Percentiles rank a stretch among this genome's conserved stretches.
phyloP scores from a whole-genome alignment of 2,888 invertebrate species.

The Heliconius cydno region DNA sequence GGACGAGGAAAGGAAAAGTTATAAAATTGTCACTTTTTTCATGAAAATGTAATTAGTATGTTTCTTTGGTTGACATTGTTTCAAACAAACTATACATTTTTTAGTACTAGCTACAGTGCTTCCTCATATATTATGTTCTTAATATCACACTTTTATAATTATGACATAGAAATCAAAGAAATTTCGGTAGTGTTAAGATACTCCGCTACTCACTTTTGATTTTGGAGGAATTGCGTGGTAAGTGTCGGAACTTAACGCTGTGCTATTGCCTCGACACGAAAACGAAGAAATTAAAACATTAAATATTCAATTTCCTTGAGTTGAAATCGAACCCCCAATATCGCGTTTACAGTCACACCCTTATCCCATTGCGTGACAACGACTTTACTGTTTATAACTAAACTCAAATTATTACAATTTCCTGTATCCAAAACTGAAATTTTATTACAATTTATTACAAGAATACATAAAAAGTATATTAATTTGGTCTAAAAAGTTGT shows the following conservation, averaged over 20 bases:
- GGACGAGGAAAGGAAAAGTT: not conserved
- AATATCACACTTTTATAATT: too few relatives aligned
- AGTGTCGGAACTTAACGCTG: too few relatives aligned
- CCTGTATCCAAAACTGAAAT: not conserved
- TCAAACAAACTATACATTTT: not conserved
- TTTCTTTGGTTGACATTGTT: not conserved
- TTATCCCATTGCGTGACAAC: too few relatives aligned
- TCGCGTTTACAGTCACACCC: too few relatives aligned
- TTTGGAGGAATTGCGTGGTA: too few relatives aligned
- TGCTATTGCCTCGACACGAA: too few relatives aligned
- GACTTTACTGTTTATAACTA: not conserved
- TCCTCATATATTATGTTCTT: not conserved
- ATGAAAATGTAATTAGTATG: not conserved
- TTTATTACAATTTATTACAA: not conserved
- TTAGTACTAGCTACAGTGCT: not conserved
- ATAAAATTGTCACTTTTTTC: not conserved
- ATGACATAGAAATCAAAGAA: too few relatives aligned
- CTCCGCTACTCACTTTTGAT: too few relatives aligned
- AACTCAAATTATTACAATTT: not conserved
- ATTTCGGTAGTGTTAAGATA: too few relatives aligned
- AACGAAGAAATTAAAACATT: too few relatives aligned
- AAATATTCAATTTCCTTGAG: too few relatives aligned
- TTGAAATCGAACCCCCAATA: too few relatives aligned
- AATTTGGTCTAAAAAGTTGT: not conserved
- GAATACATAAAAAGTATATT: slow-evolving; percentile 6